Evolutionary conservation across 2,113 vertebrate species (phyloP), one percentile per base, ranked within the genome.

Genomic region (Menura novaehollandiae): DNA sequence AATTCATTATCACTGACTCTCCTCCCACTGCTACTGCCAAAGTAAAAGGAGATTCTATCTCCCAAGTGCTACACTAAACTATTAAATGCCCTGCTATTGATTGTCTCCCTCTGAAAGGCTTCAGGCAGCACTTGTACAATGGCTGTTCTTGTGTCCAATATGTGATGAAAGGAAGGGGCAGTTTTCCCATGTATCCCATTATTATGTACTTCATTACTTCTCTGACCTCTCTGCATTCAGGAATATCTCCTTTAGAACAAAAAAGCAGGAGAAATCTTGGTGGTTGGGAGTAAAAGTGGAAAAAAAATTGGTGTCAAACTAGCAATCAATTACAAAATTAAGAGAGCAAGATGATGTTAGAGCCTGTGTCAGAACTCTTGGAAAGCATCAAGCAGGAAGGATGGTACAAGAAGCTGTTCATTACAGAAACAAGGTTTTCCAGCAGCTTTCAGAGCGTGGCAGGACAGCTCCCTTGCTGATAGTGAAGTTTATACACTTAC

Each of bases 61-160:
- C 79, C 60, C 64, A 44, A 92, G 83, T 22, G 71, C 51, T 28
- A 22, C 1, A 10, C 55, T 27, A 37, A 88, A 81, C 79, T 92
- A 32, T 72, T 84, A 71, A 92, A 75, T 53, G 66, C 13, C 11
- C 15, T 2, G 33, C 37, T 78, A 86, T 81, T 46, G 88, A 91
- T 96, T 81, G 92, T 58, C 76, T 59, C 56, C 28, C 33, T 15
- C 82, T 53, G 83, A 93, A 93, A 88, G 68, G 72, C 79, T 94
- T 64, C 67, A 59, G 68, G 85, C 90, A 95, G 72, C 77, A 37
- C 28, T 21, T 53, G 60, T 39, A 81, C 80, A 89, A 85, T 26
- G 85, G 60, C 22, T 4, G 4, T 28, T 92, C 76, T 91, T 46
- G 47, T 58, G 66, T 44, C 53, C 64, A 63, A 68, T 10, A 15